Evolutionary conservation across 2,113 vertebrate species (phyloP).

Genomic region (Cephalopterus ornatus): DNA sequence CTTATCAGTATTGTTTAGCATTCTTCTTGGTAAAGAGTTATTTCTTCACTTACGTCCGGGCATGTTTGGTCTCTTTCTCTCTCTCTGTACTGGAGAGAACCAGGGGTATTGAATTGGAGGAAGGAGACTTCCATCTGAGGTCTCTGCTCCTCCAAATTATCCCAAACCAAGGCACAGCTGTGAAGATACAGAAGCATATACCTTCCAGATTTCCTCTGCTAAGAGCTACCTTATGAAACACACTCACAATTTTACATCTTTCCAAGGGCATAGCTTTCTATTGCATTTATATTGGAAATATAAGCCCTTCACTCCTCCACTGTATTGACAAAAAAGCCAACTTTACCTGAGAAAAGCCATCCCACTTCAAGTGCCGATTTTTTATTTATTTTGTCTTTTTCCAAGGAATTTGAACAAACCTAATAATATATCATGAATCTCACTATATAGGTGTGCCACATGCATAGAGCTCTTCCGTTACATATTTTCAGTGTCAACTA

Average conservation of each 20-base stretch:
- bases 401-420: not conserved
- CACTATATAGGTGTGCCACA: not conserved
- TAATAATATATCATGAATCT: not conserved
- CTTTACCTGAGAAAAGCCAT: not conserved
- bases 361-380: not conserved
- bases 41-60: too few species aligned
- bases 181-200: not conserved
- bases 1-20: too few species aligned
- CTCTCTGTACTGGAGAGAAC: too few species aligned
- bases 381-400: not conserved
- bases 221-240: not conserved
- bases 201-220: not conserved
- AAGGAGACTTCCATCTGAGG: too few species aligned
- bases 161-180: too few species aligned
- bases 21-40: too few species aligned
- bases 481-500: not conserved
- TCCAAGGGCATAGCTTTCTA: not conserved
- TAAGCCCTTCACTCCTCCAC: not conserved
- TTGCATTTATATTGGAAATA: not conserved
- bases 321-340: not conserved
- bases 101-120: too few species aligned
- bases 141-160: too few species aligned
- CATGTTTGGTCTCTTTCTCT: too few species aligned
- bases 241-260: not conserved
- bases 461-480: not conserved